Conservation (phyloP, 2,113 vertebrate species). For the Coreoperca whiteheadi region DNA sequence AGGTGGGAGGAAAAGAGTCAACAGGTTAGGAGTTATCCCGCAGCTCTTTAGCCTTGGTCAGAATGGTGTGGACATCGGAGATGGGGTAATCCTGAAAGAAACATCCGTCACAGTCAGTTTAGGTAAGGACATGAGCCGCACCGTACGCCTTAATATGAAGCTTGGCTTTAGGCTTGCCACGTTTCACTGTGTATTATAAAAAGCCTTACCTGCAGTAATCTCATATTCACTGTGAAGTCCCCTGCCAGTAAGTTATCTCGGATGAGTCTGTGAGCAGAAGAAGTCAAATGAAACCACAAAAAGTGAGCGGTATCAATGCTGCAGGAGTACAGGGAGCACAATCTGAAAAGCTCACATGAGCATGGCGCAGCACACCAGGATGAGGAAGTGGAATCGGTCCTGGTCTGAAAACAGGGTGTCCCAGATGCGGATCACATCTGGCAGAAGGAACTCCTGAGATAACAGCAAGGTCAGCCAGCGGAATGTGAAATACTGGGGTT, state of each 20-base stretch:
- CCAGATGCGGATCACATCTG: slow-evolving; percentile 98
- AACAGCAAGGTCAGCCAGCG: slow-evolving; percentile 97
- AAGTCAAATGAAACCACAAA: not conserved
- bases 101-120: not conserved
- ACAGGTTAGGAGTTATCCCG: slow-evolving; percentile 89
- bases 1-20: not conserved
- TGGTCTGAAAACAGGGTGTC: slow-evolving; percentile 95
- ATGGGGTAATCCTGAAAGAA: slow-evolving; percentile 94
- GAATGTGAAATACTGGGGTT: slow-evolving; percentile 98
- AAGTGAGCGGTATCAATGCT: not conserved
- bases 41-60: slow-evolving; percentile 96
- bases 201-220: slow-evolving; percentile 91
- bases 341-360: slow-evolving; percentile 86
- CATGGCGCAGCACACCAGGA: slow-evolving; percentile 97
- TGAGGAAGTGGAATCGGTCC: slow-evolving; percentile 94
- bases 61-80: slow-evolving; percentile 93
- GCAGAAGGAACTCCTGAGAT: slow-evolving; percentile 97
- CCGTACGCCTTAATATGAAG: not conserved
- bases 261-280: slow-evolving; percentile 87
- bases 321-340: not conserved
- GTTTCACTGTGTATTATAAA: not conserved
- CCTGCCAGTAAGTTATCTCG: slow-evolving; percentile 92
- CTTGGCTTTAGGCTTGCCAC: too few relatives aligned
- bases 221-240: slow-evolving; percentile 97
- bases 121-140: not conserved